Percentiles rank a stretch among this genome's conserved stretches.
These are phyloP conservation scores for Macropis europaea DNA, from an alignment of 2,888 invertebrate species.

Conservation along the genomic window DNA sequence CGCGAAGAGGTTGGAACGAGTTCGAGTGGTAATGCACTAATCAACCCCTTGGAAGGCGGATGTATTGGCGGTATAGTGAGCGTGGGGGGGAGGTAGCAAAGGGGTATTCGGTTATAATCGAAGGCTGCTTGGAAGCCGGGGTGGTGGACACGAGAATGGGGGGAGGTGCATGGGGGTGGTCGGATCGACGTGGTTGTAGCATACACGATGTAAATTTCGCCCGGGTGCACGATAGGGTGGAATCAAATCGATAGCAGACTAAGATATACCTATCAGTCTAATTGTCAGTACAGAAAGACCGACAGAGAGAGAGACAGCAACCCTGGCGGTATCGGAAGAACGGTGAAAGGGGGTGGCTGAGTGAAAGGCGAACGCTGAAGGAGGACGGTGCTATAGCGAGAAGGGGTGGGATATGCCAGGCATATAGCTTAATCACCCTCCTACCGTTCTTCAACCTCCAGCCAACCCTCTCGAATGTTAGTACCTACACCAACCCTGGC, in stretches of 20 bases:
- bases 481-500: constrained; percentile 69
- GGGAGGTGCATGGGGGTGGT: constrained; percentile 6
- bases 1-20: constrained; percentile 59
- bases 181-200: constrained; percentile 72
- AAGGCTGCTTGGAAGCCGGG: constrained; percentile 70
- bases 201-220: constrained; percentile 78
- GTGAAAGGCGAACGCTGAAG: constrained; percentile 62
- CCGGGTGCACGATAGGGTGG: constrained; percentile 76
- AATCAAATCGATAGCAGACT: constrained; percentile 80
- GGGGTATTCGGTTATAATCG: constrained; percentile 76
- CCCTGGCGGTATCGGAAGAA: constrained; percentile 73
- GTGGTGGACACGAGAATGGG: constrained; percentile 59
- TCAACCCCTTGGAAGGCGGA: constrained; percentile 73
- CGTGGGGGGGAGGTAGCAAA: too few relatives aligned
- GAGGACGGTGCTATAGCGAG: constrained; percentile 64
- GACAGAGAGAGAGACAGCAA: constrained; percentile 77
- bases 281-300: constrained; percentile 80
- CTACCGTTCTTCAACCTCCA: constrained; percentile 77
- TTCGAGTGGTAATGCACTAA: constrained; percentile 75
- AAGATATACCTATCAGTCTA: constrained; percentile 81
- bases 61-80: constrained; percentile 69
- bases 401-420: constrained; percentile 81
- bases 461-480: constrained; percentile 73
- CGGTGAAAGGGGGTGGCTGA: constrained; percentile 64
- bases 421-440: constrained; percentile 83